Percentiles rank a stretch among this genome's conserved stretches.
Conservation (phyloP, 2,888 invertebrate species). For the Laspeyria flexula region DNA sequence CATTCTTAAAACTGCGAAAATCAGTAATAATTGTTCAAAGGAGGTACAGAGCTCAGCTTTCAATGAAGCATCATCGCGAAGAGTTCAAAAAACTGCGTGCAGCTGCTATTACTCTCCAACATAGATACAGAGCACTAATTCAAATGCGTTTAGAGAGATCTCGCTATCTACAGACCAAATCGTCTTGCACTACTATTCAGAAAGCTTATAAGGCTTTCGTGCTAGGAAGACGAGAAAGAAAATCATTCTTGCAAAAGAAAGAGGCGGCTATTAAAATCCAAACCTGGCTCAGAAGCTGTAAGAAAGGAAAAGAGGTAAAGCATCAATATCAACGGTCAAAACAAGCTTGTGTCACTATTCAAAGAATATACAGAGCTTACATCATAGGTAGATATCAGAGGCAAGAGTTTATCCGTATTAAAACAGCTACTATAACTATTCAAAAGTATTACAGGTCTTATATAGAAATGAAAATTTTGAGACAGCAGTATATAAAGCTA, state of each 20-base stretch:
- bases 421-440: conserved; percentile 64
- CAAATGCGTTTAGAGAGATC: conserved; percentile 62
- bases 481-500: conserved; percentile 56
- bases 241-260: conserved; percentile 60
- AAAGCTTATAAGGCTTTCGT: conserved; percentile 66
- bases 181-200: conserved; percentile 68
- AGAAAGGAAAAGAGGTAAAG: conserved; percentile 52
- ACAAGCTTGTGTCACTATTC: conserved; percentile 72
- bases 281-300: conserved; percentile 71
- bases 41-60: conserved; percentile 63
- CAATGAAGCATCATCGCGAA: conserved; percentile 54
- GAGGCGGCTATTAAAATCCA: conserved; percentile 73
- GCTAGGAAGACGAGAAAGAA: conserved; percentile 55
- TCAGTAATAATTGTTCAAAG: conserved; percentile 63
- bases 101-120: conserved; percentile 70
- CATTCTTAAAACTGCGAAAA: conserved; percentile 44
- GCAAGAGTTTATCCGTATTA: conserved; percentile 62
- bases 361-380: conserved; percentile 71
- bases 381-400: conserved; percentile 61
- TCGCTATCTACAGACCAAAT: conserved; percentile 55
- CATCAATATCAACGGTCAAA: conserved; percentile 56
- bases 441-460: conserved; percentile 69
- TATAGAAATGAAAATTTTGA: conserved; percentile 57
- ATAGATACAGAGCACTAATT: conserved; percentile 66
- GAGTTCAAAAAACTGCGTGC: conserved; percentile 55